Conservation (phyloP, 2,113 vertebrate species). For the Myocastor coypus region DNA sequence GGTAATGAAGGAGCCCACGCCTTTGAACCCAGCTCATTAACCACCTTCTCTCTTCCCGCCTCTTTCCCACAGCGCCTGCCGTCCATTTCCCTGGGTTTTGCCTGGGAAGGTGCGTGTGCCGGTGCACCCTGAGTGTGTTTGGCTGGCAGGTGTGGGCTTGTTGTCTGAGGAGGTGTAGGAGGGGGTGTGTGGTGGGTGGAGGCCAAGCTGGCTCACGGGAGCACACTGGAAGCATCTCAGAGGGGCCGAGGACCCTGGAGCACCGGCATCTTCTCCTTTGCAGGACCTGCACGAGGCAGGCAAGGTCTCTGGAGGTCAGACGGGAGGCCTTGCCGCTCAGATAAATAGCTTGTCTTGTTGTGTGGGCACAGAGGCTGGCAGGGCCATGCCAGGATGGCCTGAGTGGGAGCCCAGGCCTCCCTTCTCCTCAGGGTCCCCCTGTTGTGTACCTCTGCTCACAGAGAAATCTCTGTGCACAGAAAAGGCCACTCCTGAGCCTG, state of each 20-base stretch:
- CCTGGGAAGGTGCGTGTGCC: neutral
- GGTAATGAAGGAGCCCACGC: neutral
- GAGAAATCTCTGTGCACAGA: neutral
- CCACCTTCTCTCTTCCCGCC: neutral
- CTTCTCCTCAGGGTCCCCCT: too few species aligned
- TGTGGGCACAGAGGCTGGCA: neutral
- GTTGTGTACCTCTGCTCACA: neutral
- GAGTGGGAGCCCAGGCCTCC: neutral
- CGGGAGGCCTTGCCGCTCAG: neutral
- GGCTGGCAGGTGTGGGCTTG: conserved; percentile 72
- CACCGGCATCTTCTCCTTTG: neutral
- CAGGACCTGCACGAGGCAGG: neutral
- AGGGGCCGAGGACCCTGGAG: neutral
- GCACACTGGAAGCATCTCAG: neutral
- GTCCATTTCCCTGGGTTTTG: neutral
- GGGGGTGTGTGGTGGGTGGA: conserved; percentile 56
- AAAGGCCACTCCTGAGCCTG: neutral
- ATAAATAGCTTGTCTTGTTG: neutral
- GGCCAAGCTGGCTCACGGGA: neutral
- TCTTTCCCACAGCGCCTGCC: conserved; percentile 63
- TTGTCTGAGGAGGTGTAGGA: conserved; percentile 28
- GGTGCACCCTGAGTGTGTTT: conserved; percentile 40
- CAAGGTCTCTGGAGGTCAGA: neutral
- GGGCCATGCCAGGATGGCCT: neutral
- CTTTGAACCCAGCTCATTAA: conserved; percentile 52